These are phyloP conservation scores for Anguilla anguilla DNA, from an alignment of 2,797 vertebrate species.

Conservation along the genomic window DNA sequence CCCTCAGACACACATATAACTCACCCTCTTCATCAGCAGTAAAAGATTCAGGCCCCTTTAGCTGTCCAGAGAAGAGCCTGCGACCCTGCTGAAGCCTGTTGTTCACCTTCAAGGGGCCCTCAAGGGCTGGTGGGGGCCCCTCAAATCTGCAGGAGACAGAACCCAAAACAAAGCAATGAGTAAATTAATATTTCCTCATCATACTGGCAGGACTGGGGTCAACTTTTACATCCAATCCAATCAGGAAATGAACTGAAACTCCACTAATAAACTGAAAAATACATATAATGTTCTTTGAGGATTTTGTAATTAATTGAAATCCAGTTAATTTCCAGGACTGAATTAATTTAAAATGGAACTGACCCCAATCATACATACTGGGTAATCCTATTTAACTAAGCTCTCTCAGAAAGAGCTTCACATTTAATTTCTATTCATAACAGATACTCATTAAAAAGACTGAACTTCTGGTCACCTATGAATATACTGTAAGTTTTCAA, in stretches of 20 bases:
- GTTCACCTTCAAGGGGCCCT: constrained; percentile 68
- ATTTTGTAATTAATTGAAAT: background rate
- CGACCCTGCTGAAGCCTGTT: constrained; percentile 66
- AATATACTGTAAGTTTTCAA: background rate
- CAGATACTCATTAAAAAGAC: background rate
- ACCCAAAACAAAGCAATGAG: background rate
- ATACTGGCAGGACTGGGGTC: background rate
- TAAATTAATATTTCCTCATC: background rate
- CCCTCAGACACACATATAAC: background rate
- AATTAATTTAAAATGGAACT: background rate
- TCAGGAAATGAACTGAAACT: background rate
- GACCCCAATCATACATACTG: background rate
- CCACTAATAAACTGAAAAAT: background rate
- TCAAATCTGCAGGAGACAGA: constrained; percentile 59
- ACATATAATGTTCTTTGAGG: background rate
- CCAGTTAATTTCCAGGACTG: background rate
- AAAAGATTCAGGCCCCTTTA: constrained; percentile 72
- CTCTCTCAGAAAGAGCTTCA: background rate
- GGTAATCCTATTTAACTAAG: background rate
- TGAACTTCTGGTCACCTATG: background rate
- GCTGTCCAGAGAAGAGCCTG: constrained; percentile 64
- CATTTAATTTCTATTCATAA: background rate
- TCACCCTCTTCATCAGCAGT: constrained; percentile 67
- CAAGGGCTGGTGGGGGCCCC: constrained; percentile 65
- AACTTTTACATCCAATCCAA: background rate